Conservation (phyloP, 2,888 invertebrate species). For the Ophion costatus region DNA sequence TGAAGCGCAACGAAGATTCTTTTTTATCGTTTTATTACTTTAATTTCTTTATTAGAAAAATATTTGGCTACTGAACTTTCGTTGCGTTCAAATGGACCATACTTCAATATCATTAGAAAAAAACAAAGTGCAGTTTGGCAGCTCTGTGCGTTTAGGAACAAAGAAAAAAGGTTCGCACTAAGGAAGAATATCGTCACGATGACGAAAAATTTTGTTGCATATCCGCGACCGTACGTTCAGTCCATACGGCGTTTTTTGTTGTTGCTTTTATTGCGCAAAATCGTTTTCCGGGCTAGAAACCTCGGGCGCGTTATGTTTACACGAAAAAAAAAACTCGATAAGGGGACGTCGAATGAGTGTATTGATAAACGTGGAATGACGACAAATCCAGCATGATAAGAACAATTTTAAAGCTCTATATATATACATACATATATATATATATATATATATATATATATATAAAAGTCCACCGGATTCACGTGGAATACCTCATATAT, state of each 20-base stretch:
- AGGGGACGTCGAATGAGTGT: not conserved
- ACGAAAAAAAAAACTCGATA: constrained; percentile 25
- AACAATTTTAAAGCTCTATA: not conserved
- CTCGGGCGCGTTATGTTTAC: constrained; percentile 14
- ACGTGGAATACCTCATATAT: no score
- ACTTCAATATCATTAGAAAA: not conserved
- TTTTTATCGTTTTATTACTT: not conserved
- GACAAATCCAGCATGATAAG: constrained; percentile 25
- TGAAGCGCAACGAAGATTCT: not conserved
- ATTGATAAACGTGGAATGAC: not conserved
- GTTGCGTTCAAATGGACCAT: not conserved
- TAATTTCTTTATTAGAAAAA: not conserved
- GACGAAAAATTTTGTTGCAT: not conserved
- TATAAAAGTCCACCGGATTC: no score
- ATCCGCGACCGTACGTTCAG: not conserved
- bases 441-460: no score
- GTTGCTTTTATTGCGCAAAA: constrained; percentile 10
- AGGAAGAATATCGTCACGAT: not conserved
- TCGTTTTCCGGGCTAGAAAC: constrained; percentile 25
- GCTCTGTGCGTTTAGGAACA: not conserved
- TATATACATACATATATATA: not conserved
- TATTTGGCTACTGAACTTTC: not conserved
- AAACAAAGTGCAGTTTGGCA: not conserved
- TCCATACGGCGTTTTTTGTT: not conserved
- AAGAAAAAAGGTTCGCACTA: not conserved